A percentile compares a stretch with the other conserved stretches of the same genome.
Evolutionary conservation across 2,888 invertebrate species (phyloP).

Genomic region (Aphodius granarius): DNA sequence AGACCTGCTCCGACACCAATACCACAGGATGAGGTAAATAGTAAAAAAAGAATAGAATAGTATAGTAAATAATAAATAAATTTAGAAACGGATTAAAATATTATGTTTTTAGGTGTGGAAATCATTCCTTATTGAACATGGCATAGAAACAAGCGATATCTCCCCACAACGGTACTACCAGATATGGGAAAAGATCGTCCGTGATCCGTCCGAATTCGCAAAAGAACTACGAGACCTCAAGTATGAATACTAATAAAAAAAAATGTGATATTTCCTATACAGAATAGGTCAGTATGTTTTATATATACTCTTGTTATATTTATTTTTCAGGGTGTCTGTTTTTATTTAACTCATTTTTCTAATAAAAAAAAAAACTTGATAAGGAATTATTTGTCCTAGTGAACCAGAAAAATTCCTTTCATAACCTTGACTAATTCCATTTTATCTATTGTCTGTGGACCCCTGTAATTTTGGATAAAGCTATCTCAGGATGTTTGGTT

Average conservation of each 20-base stretch:
- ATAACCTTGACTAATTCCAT: constrained; percentile 8
- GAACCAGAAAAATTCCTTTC: background rate
- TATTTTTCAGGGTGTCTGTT: background rate
- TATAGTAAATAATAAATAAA: too few species aligned
- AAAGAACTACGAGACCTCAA: constrained; percentile 52
- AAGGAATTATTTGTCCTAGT: background rate
- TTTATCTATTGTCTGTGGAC: background rate
- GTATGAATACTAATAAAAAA: constrained; percentile 7
- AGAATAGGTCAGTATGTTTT: constrained; percentile 1
- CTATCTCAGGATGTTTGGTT: background rate
- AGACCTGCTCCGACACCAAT: constrained; percentile 19
- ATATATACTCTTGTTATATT: background rate
- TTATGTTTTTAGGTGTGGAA: constrained; percentile 54
- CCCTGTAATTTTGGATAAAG: constrained; percentile 9
- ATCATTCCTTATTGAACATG: constrained; percentile 50
- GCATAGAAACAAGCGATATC: constrained; percentile 52
- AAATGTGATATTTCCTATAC: background rate
- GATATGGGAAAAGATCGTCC: constrained; percentile 53
- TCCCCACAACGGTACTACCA: constrained; percentile 55
- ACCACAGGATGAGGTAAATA: constrained; percentile 23
- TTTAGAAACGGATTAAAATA: too few species aligned
- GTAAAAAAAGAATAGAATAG: too few species aligned
- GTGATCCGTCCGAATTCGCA: constrained; percentile 52
- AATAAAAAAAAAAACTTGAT: background rate
- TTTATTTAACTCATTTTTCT: background rate